Conservation (phyloP, 2,797 vertebrate species). For the Spondyliosoma cantharus region DNA sequence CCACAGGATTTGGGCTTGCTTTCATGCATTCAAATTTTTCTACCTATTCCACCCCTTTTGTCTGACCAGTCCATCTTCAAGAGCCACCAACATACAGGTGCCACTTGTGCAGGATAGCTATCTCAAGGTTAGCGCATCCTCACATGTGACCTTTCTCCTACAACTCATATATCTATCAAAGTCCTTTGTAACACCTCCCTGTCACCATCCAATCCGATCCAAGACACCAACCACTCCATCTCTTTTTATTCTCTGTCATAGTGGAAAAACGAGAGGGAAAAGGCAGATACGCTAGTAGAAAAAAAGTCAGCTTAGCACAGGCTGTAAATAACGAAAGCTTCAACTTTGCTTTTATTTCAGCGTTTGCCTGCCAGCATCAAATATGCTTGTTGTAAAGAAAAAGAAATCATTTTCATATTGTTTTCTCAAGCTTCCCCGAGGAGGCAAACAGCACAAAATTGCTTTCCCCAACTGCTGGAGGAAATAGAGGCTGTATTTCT, state of each 20-base stretch:
- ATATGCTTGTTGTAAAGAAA: constrained; percentile 77
- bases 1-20: constrained; percentile 35
- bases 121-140: constrained; percentile 37
- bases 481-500: constrained; percentile 70
- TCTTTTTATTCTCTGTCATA: constrained; percentile 29
- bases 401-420: constrained; percentile 83
- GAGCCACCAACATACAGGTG: constrained; percentile 16
- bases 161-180: constrained; percentile 1
- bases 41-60: constrained; percentile 9
- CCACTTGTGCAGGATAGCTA: constrained; percentile 3
- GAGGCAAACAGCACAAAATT: constrained; percentile 79
- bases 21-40: constrained; percentile 50
- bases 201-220: neutral
- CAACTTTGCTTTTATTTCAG: constrained; percentile 68
- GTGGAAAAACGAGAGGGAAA: constrained; percentile 32
- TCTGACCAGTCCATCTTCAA: neutral
- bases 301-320: constrained; percentile 48
- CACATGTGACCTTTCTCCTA: neutral
- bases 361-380: constrained; percentile 76
- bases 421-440: constrained; percentile 75
- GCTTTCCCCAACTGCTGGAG: constrained; percentile 76
- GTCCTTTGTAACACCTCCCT: constrained; percentile 6
- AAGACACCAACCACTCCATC: constrained; percentile 12
- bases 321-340: constrained; percentile 64
- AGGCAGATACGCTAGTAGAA: constrained; percentile 32